Base-by-base conservation (phyloP, 1,140 invertebrate genomes). In the Bradynema listronoti region DNA sequence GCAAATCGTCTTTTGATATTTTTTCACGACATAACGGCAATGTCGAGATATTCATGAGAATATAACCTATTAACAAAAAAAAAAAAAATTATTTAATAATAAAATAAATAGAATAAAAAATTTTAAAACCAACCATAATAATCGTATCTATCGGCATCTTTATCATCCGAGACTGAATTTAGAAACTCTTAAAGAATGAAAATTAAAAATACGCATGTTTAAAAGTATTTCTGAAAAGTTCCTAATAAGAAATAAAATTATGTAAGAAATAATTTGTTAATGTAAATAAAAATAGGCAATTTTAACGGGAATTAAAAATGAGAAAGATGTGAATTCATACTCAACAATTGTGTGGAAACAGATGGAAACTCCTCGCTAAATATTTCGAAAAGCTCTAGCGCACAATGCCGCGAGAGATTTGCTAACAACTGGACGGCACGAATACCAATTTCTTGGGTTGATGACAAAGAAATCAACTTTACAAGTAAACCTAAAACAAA, bases 181-280 rank as follows among this genome's bases (percentile, higher is more conserved):
- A 56, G 22, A 29, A 7, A 49, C 39, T 19, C 53, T 3, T 19
- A 49, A 49, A 56, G 11, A 5, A 56, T 14, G 27, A 34, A n/a
- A 56, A 36, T 56, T 42, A 42, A 53, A 50, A 34, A 53, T 30
- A 14, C 41, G 57, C 52, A 59, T 59, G 52, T 55, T 57, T 57
- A 4, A 59, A 16, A 14, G 9, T 59, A 9, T 41, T 39, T 22
- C 51, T 43, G 6, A 19, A 43, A 9, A 27, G 9, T 43, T 9
- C 6, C 42, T 22, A 3, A 4, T 22, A 43, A 9, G 49, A 51
- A 30, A 4, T 30, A 4, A 43, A 16, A 45, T 27, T 51, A 30
- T 29, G 19, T 30, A 27, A 43, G 27, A 27, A 43, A 43, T 19
- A 3, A 27, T 43, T 27, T 27, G 27, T 43, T 27, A 43, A 9